Evolutionary conservation across 1,140 invertebrate species (phyloP).

Genomic region (Drosophila seguyi): DNA sequence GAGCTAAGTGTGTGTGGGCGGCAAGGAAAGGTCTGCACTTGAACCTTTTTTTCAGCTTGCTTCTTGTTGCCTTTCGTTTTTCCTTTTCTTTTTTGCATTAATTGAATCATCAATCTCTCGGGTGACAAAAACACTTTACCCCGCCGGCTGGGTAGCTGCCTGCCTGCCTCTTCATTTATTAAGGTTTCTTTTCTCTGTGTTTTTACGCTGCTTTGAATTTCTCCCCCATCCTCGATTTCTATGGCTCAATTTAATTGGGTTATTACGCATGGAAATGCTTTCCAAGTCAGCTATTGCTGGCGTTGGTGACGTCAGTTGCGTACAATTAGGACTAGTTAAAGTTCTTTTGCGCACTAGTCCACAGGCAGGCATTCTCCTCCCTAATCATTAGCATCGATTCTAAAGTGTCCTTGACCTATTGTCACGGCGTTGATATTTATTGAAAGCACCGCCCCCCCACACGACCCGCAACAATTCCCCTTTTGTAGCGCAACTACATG

Average conservation of each 20-base stretch:
- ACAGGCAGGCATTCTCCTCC: neutral
- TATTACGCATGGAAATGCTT: conserved; percentile 28
- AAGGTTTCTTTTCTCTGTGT: conserved; percentile 5
- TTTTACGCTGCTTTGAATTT: conserved; percentile 21
- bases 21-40: conserved; percentile 22
- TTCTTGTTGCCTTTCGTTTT: conserved; percentile 4
- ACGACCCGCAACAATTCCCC: neutral
- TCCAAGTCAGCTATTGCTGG: neutral
- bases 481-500: conserved; percentile 8
- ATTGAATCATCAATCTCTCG: conserved; percentile 54
- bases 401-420: conserved; percentile 39
- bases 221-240: neutral
- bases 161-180: conserved; percentile 12
- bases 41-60: conserved; percentile 21
- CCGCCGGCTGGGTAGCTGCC: neutral
- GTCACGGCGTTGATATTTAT: conserved; percentile 1
- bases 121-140: conserved; percentile 48
- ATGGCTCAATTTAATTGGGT: conserved; percentile 43
- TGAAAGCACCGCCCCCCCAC: neutral
- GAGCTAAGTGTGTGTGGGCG: neutral
- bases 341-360: conserved; percentile 17
- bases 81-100: conserved; percentile 33
- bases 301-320: conserved; percentile 22
- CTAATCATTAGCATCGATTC: conserved; percentile 9
- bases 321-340: conserved; percentile 25